A percentile compares a stretch with the other conserved stretches of the same genome.
These are phyloP conservation scores for Smithornis capensis DNA, from an alignment of 2,113 vertebrate genomes.

Conservation along the genomic window DNA sequence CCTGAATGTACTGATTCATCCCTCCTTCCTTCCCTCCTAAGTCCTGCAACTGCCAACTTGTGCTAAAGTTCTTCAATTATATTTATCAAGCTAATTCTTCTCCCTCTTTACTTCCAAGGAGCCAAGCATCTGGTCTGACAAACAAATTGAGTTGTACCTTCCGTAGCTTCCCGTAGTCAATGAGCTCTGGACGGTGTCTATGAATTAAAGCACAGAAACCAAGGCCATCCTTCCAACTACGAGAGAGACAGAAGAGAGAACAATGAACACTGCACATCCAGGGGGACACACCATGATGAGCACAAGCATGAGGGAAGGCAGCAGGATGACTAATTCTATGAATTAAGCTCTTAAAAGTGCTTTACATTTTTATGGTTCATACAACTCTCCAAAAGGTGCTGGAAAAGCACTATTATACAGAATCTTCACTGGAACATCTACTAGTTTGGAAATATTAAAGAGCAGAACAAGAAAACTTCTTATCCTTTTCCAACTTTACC, in stretches of 20 bases:
- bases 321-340: background rate
- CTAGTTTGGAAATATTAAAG: background rate
- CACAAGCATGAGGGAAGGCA: background rate
- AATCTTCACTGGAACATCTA: background rate
- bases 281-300: background rate
- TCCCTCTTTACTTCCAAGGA: background rate
- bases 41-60: background rate
- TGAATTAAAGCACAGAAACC: slow-evolving; percentile 99
- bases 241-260: background rate
- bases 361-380: background rate
- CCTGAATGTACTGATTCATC: slow-evolving; percentile 46
- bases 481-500: background rate
- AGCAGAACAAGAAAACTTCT: background rate
- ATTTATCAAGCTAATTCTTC: slow-evolving; percentile 26
- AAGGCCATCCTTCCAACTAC: slow-evolving; percentile 97
- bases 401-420: background rate
- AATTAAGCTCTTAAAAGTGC: background rate
- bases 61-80: slow-evolving; percentile 27
- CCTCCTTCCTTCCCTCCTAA: background rate
- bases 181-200: slow-evolving; percentile 97
- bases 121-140: background rate
- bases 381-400: background rate
- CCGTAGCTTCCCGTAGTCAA: slow-evolving; percentile 94
- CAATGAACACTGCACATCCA: background rate
- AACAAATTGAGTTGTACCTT: slow-evolving; percentile 78